Conservation (phyloP, 2,113 vertebrate species). For the Malurus melanocephalus region DNA sequence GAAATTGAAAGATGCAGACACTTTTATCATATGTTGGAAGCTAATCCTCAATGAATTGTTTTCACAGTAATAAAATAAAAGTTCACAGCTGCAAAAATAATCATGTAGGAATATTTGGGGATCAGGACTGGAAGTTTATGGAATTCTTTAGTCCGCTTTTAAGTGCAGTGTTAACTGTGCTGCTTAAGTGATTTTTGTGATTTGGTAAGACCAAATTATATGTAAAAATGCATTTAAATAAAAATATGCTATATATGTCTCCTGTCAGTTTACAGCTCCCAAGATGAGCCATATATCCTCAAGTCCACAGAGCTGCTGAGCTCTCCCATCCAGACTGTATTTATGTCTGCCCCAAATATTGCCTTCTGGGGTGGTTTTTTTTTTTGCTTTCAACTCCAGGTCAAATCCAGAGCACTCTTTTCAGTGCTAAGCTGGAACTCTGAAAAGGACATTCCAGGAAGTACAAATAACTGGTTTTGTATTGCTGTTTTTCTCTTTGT, state of each 20-base stretch:
- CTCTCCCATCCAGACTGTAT: background rate
- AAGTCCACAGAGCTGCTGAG: background rate
- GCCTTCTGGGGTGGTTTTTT: background rate
- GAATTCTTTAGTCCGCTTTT: background rate
- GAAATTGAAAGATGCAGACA: background rate
- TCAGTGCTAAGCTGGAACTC: background rate
- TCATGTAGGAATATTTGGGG: background rate
- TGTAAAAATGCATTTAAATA: background rate
- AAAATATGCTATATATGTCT: background rate
- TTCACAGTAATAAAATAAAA: background rate
- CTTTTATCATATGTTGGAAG: background rate
- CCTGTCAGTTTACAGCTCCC: rapidly evolving
- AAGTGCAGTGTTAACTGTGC: background rate
- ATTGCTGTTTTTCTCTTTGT: background rate
- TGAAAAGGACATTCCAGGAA: background rate
- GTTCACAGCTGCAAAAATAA: background rate
- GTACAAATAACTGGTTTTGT: background rate
- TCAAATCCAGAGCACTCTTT: background rate
- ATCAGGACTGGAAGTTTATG: background rate
- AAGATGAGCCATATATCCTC: background rate
- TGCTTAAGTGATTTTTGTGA: background rate
- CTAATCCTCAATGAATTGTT: background rate
- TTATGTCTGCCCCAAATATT: background rate
- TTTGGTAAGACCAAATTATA: background rate
- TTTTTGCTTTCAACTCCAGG: background rate